Percentiles rank a stretch among this genome's conserved stretches.
Evolutionary conservation across 2,113 vertebrate genomes (phyloP).

Genomic region (Antidorcas marsupialis): DNA sequence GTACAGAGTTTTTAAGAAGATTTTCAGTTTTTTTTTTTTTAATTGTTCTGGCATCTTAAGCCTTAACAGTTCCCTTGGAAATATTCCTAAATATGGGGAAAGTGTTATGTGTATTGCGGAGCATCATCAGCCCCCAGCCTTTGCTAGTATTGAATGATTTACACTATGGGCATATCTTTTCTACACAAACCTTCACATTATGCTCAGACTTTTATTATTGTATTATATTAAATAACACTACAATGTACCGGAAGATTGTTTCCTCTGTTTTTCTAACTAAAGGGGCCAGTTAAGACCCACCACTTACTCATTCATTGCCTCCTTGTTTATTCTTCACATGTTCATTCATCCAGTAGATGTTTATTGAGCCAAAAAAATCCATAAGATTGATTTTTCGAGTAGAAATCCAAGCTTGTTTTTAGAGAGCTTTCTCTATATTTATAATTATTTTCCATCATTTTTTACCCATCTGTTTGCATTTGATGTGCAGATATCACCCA

Average conservation of each 20-base stretch:
- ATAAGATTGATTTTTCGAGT: neutral
- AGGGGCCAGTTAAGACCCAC: neutral
- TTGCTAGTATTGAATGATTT: neutral
- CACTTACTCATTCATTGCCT: neutral
- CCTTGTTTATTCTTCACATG: neutral
- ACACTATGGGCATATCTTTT: neutral
- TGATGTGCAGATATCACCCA: neutral
- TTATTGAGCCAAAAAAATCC: neutral
- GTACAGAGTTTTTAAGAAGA: neutral
- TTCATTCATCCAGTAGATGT: neutral
- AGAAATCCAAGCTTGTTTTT: neutral
- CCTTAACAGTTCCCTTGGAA: neutral
- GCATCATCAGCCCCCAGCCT: neutral
- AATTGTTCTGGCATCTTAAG: neutral
- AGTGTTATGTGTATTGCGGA: neutral
- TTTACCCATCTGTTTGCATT: neutral
- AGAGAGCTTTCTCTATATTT: neutral
- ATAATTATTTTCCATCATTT: neutral
- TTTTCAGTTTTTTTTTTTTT: neutral
- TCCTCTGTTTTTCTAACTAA: neutral
- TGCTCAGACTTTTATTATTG: neutral
- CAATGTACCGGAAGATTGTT: neutral
- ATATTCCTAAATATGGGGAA: neutral
- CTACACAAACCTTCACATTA: neutral
- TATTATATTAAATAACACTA: neutral